Evolutionary conservation across 2,797 vertebrate species (phyloP).

Genomic region (Urocyon cinereoargenteus): DNA sequence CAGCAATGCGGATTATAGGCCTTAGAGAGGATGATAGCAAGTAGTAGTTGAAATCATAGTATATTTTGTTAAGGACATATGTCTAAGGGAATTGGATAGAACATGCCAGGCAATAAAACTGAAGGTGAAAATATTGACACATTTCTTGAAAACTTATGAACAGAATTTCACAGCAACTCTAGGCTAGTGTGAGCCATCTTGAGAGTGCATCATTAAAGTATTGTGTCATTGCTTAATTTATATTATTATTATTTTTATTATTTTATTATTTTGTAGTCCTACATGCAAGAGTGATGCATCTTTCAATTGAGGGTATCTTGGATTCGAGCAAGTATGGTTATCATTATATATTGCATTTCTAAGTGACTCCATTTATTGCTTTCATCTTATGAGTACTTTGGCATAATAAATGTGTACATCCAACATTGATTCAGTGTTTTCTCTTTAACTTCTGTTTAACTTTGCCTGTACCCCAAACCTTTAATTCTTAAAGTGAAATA

Average conservation of each 20-base stretch:
- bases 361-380: background rate
- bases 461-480: background rate
- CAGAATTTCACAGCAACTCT: background rate
- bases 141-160: background rate
- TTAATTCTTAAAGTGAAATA: conserved; percentile 1
- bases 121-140: background rate
- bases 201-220: background rate
- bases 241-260: background rate
- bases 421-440: background rate
- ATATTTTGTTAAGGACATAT: background rate
- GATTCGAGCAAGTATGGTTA: background rate
- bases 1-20: background rate
- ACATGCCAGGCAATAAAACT: background rate
- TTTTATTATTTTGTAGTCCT: background rate
- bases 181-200: background rate
- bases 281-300: background rate
- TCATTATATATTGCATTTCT: background rate
- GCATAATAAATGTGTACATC: background rate
- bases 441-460: background rate
- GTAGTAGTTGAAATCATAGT: background rate
- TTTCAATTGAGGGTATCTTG: background rate
- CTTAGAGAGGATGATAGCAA: background rate
- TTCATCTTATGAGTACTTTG: background rate
- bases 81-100: background rate
- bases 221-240: background rate